These are phyloP conservation scores for Parnassius mnemosyne DNA, from an alignment of 2,888 invertebrate genomes.

Conservation along the genomic window DNA sequence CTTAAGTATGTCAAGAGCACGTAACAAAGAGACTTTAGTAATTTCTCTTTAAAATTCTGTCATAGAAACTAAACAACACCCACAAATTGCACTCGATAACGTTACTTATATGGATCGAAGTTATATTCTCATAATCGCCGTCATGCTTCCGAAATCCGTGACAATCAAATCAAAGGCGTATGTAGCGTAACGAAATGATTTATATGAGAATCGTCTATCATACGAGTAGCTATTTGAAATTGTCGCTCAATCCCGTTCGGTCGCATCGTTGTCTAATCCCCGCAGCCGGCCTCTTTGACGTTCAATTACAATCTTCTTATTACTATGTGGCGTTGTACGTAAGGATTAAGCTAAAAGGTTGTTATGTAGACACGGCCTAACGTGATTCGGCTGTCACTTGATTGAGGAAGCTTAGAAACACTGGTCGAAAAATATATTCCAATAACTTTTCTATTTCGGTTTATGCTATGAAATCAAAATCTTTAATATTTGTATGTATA, in stretches of 20 bases:
- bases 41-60: no score
- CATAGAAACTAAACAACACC: background rate
- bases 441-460: slow-evolving; percentile 11
- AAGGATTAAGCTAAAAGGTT: slow-evolving; percentile 71
- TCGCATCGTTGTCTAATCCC: slow-evolving; percentile 45
- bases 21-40: no score
- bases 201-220: slow-evolving; percentile 7
- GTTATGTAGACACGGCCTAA: slow-evolving; percentile 66
- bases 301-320: slow-evolving; percentile 72
- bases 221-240: slow-evolving; percentile 27
- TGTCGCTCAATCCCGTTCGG: slow-evolving; percentile 52
- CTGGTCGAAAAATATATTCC: slow-evolving; percentile 23
- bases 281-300: slow-evolving; percentile 58
- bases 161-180: slow-evolving; percentile 39
- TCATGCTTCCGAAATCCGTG: slow-evolving; percentile 47
- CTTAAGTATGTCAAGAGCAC: no score
- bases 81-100: background rate
- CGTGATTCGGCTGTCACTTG: slow-evolving; percentile 47
- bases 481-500: background rate
- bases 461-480: background rate
- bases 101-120: background rate
- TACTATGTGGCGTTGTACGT: slow-evolving; percentile 49
- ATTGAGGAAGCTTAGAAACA: slow-evolving; percentile 36
- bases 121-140: slow-evolving; percentile 45
- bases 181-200: slow-evolving; percentile 35